Conservation (phyloP, 2,888 invertebrate genomes). For the Lithophane socia region DNA sequence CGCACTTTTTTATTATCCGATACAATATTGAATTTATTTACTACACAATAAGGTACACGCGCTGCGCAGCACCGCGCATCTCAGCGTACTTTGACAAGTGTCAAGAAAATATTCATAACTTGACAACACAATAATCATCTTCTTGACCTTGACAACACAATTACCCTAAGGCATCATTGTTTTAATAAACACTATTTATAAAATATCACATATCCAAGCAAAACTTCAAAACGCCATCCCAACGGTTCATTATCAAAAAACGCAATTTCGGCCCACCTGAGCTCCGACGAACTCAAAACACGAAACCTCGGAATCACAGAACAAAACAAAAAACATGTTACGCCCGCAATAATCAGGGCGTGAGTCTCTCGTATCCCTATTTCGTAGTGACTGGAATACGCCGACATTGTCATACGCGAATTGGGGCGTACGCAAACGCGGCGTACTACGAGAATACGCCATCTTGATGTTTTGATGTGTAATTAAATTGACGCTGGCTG, state of each 20-base stretch:
- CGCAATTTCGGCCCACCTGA: slow-evolving; percentile 45
- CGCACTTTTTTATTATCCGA: too few relatives aligned
- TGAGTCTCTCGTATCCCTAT: slow-evolving; percentile 61
- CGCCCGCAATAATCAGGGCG: slow-evolving; percentile 67
- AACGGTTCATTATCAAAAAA: slow-evolving; percentile 38
- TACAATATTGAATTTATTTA: too few relatives aligned
- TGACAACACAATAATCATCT: too few relatives aligned
- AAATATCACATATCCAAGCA: not conserved
- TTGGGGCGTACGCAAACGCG: slow-evolving; percentile 68
- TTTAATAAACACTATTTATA: not conserved
- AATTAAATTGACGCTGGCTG: slow-evolving; percentile 67
- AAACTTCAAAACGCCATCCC: not conserved
- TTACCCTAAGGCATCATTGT: too few relatives aligned
- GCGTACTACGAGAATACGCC: slow-evolving; percentile 59
- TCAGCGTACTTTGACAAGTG: too few relatives aligned
- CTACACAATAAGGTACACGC: too few relatives aligned
- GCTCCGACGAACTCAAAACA: slow-evolving; percentile 41
- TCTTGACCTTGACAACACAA: too few relatives aligned
- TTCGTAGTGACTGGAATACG: slow-evolving; percentile 63
- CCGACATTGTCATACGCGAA: slow-evolving; percentile 66
- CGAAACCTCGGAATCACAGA: slow-evolving; percentile 42
- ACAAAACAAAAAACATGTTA: slow-evolving; percentile 64
- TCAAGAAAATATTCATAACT: too few relatives aligned
- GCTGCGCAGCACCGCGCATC: too few relatives aligned
- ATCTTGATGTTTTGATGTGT: slow-evolving; percentile 67